Evolutionary conservation across 2,888 invertebrate species (phyloP).

Genomic region (Flexamia atlantica): DNA sequence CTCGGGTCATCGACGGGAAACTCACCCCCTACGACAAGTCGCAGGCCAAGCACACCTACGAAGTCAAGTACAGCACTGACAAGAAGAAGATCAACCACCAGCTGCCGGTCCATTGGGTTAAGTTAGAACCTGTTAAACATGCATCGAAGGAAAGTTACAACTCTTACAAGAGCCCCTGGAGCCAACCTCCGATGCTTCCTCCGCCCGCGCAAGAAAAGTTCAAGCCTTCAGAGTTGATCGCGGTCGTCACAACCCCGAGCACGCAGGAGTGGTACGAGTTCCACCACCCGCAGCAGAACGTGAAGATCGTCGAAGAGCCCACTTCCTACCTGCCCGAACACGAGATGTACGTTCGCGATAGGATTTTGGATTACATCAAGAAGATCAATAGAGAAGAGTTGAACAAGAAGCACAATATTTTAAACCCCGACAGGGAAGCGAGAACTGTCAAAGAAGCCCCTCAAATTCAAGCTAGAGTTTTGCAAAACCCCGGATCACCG

Average conservation of each 20-base stretch:
- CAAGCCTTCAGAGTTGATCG: constrained; percentile 44
- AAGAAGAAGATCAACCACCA: constrained; percentile 58
- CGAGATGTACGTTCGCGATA: constrained; percentile 69
- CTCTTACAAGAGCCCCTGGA: constrained; percentile 56
- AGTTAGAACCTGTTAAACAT: constrained; percentile 66
- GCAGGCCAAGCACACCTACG: constrained; percentile 58
- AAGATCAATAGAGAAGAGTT: constrained; percentile 82
- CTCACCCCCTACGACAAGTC: constrained; percentile 80
- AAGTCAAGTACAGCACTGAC: constrained; percentile 16
- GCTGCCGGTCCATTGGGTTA: constrained; percentile 66
- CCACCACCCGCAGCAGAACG: constrained; percentile 59
- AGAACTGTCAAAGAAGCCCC: constrained; percentile 66
- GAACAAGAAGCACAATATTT: constrained; percentile 43
- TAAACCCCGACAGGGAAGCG: constrained; percentile 35
- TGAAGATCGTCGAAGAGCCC: constrained; percentile 61
- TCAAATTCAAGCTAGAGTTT: constrained; percentile 84
- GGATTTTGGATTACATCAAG: constrained; percentile 79
- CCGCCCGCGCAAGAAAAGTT: constrained; percentile 41
- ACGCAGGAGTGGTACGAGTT: constrained; percentile 60
- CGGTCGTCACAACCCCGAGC: constrained; percentile 41
- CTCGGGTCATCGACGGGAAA: constrained; percentile 91
- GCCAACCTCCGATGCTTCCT: constrained; percentile 9
- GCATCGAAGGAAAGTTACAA: constrained; percentile 7
- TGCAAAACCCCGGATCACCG: constrained; percentile 81
- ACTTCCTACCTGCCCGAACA: constrained; percentile 62